These are phyloP conservation scores for Liparis tanakae DNA, from an alignment of 2,797 vertebrate species.

Conservation along the genomic window DNA sequence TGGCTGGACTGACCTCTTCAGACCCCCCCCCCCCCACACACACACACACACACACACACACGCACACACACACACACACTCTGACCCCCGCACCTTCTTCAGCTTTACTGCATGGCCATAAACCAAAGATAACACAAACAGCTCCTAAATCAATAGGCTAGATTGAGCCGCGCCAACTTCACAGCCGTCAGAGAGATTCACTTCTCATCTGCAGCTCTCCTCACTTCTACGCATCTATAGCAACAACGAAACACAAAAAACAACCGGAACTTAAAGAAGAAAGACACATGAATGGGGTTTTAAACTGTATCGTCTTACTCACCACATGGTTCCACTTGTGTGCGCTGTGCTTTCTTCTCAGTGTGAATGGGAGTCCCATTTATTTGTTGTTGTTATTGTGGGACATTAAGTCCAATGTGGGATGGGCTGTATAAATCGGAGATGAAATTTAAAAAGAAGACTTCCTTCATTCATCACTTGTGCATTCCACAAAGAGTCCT, in stretches of 20 bases:
- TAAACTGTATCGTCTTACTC: slow-evolving; percentile 4
- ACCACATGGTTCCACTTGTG: slow-evolving; percentile 14
- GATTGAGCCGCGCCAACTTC: slow-evolving; percentile 66
- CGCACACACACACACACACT: slow-evolving; percentile 36
- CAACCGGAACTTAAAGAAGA: not conserved
- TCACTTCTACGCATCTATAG: slow-evolving; percentile 9
- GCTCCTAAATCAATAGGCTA: slow-evolving; percentile 74
- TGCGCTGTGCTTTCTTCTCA: not conserved
- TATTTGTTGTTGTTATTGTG: not conserved
- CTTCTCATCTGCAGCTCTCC: slow-evolving; percentile 65
- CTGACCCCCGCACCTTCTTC: slow-evolving; percentile 54
- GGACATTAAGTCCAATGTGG: not conserved
- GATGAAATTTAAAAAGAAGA: not conserved
- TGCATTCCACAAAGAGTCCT: slow-evolving; percentile 13
- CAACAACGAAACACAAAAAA: not conserved
- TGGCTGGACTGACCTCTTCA: slow-evolving; percentile 65
- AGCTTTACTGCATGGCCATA: slow-evolving; percentile 73
- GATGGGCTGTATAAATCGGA: slow-evolving; percentile 3
- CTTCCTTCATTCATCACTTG: slow-evolving; percentile 15
- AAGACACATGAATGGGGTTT: slow-evolving; percentile 1
- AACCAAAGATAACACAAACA: slow-evolving; percentile 78
- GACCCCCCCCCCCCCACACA: not conserved
- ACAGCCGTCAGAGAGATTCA: slow-evolving; percentile 57
- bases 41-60: slow-evolving; percentile 23
- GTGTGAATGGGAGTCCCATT: slow-evolving; percentile 1